Percentiles rank a stretch among this genome's conserved stretches.
Conservation (phyloP, 1,140 invertebrate species). For the Phymorhynchus buccinoides region DNA sequence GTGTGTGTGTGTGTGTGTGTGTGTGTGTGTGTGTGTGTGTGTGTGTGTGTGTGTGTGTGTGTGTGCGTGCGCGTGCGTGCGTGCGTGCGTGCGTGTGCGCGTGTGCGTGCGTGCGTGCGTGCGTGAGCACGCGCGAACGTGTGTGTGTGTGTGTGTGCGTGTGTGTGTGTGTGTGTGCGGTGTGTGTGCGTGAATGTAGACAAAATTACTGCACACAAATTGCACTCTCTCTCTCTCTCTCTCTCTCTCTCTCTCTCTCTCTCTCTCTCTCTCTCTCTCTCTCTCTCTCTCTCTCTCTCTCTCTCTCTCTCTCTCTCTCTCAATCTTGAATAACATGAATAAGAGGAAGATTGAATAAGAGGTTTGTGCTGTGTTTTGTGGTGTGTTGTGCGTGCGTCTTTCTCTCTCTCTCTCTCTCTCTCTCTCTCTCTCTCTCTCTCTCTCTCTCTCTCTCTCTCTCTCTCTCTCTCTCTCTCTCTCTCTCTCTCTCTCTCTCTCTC, state of each 20-base stretch:
- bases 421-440: background rate
- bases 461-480: background rate
- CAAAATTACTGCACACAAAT: too few relatives aligned
- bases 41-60: conserved; percentile 19
- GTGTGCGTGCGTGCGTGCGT: background rate
- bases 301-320: too few relatives aligned
- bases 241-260: too few relatives aligned
- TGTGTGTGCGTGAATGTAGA: conserved; percentile 1
- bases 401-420: too few relatives aligned
- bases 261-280: too few relatives aligned
- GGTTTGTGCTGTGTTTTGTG: too few relatives aligned
- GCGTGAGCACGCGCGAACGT: background rate
- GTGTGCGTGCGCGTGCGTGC: conserved; percentile 3
- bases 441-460: background rate
- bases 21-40: background rate
- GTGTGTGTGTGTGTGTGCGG: conserved; percentile 23
- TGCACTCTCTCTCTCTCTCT: too few relatives aligned
- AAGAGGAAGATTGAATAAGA: too few relatives aligned
- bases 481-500: conserved; percentile 15
- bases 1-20: background rate
- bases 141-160: background rate
- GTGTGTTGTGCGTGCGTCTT: background rate
- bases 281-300: too few relatives aligned
- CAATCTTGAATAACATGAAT: too few relatives aligned
- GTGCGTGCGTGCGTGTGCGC: background rate